Percentiles rank a stretch among this genome's conserved stretches.
Conservation (phyloP, 2,888 invertebrate species). For the Bruchidius siliquastri region DNA sequence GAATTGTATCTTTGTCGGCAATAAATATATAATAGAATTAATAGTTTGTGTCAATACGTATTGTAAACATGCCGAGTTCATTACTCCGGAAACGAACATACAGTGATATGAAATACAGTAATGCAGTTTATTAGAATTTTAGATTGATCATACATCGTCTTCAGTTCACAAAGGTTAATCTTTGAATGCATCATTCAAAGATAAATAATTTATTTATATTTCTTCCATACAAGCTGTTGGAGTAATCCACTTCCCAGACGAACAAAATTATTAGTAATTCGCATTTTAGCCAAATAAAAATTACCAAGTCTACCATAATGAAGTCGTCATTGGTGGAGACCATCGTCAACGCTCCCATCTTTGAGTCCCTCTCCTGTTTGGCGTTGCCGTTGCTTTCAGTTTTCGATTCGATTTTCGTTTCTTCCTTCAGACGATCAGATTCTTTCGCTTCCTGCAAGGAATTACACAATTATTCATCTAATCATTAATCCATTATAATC, state of each 20-base stretch:
- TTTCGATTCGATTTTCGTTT: neutral
- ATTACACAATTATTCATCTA: neutral
- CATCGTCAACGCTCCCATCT: constrained; percentile 49
- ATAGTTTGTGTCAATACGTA: neutral
- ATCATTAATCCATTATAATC: neutral
- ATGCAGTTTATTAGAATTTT: too few relatives aligned
- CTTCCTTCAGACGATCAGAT: neutral
- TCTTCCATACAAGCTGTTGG: too few relatives aligned
- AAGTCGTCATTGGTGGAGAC: constrained; percentile 59
- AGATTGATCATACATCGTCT: too few relatives aligned
- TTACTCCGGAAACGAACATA: neutral
- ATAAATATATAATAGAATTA: neutral
- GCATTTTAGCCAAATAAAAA: constrained; percentile 35
- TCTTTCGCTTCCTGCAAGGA: neutral
- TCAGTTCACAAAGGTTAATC: too few relatives aligned
- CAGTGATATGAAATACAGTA: too few relatives aligned
- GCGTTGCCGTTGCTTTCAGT: constrained; percentile 8
- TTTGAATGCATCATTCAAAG: too few relatives aligned
- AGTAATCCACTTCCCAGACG: neutral
- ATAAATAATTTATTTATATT: too few relatives aligned
- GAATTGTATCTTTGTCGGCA: neutral
- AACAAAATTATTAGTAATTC: neutral
- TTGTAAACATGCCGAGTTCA: neutral
- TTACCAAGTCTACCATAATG: constrained; percentile 69
- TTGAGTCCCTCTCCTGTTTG: constrained; percentile 5